A percentile compares a stretch with the other conserved stretches of the same genome.
Evolutionary conservation across 2,888 invertebrate species (phyloP).

Genomic region (Pterostichus niger): DNA sequence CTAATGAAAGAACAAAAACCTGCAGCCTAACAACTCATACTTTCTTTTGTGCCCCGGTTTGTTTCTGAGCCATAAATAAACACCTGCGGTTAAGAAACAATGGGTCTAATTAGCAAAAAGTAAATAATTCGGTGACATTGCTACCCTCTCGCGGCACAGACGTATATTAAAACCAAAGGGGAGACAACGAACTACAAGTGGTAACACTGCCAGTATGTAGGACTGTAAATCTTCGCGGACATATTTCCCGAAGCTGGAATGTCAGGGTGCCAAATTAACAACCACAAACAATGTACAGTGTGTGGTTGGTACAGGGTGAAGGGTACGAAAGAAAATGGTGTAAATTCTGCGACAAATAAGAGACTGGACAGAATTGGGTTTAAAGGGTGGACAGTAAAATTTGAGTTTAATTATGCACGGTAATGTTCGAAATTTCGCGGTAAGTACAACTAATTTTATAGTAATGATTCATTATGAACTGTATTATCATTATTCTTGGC

Average conservation of each 20-base stretch:
- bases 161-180: constrained; percentile 11
- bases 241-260: constrained; percentile 30
- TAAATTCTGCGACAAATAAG: constrained; percentile 15
- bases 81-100: constrained; percentile 18
- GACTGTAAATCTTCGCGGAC: constrained; percentile 16
- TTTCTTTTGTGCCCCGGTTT: background rate
- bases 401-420: background rate
- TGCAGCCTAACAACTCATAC: too few relatives aligned
- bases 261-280: constrained; percentile 31
- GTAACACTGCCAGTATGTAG: background rate
- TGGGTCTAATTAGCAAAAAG: constrained; percentile 34
- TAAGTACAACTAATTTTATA: background rate
- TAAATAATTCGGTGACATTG: constrained; percentile 17
- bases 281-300: constrained; percentile 28
- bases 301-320: background rate
- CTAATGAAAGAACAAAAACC: too few relatives aligned
- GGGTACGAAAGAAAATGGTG: constrained; percentile 9
- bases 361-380: background rate
- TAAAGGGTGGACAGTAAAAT: background rate
- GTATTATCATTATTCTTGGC: too few relatives aligned
- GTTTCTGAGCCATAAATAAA: constrained; percentile 2
- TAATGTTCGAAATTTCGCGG: background rate
- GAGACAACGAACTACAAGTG: background rate
- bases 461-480: too few relatives aligned
- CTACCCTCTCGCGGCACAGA: background rate